Evolutionary conservation across 2,888 invertebrate genomes (phyloP), one percentile per base, ranked within the genome.

Genomic region (Beris chalybata): DNA sequence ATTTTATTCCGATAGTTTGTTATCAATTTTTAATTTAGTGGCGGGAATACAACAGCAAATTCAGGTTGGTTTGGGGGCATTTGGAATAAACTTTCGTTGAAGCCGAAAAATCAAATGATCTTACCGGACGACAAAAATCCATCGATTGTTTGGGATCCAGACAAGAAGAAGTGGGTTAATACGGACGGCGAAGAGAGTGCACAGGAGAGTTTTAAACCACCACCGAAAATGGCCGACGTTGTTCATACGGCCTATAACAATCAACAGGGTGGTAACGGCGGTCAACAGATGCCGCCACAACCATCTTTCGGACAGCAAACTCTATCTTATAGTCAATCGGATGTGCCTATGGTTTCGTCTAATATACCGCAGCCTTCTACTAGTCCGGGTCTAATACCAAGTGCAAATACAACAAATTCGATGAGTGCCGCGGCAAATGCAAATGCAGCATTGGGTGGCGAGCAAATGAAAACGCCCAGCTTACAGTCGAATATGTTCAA

Each of bases 61-160:
- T 76, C 79, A 11, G 89, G 92, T 65, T 94, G 95, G 92, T 89
- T 95, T 76, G 93, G 93, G 70, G 93, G 93, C 59, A 85, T 95
- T 74, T 91, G 92, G 83, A 91, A 87, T 79, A 92, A 92, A 81
- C 84, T 94, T 67, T 85, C 91, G 22, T 85, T 91, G 64, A 90
- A 91, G 73, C 89, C 92, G 53, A 93, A 92, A 82, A 95, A 95
- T 84, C 95, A 95, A 85, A 95, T 95, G 94, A 95, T 92, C 76
- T 84, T 97, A 73, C 96, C 97, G 1, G 95, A 96, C 82, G 96
- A 97, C 82, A 95, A 90, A 79, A 91, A 96, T 83, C 95, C 94
- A 70, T 83, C 91, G 70, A 96, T 96, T 84, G 91, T 96, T 64
- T 97, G 95, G 95, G 95, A 96, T 83, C 84, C 89, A 66, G 88